Percentiles rank a stretch among this genome's conserved stretches.
Evolutionary conservation across 2,113 vertebrate species (phyloP).

Genomic region (Protobothrops mucrosquamatus): DNA sequence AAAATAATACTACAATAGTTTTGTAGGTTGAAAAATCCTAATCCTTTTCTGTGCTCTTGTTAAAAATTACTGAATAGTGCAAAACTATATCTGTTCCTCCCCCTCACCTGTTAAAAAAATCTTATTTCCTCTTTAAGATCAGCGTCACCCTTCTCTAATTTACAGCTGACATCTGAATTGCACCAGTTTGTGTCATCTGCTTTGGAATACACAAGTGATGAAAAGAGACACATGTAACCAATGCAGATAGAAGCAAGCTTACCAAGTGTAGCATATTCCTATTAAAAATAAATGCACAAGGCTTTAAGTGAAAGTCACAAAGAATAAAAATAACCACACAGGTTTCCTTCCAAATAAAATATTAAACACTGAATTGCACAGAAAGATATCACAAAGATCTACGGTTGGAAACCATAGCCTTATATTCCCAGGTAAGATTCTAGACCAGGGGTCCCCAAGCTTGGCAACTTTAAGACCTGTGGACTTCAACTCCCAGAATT

Average conservation of each 20-base stretch:
- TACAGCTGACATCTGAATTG: background rate
- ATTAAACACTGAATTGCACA: slow-evolving; percentile 60
- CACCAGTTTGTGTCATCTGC: background rate
- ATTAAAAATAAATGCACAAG: slow-evolving; percentile 62
- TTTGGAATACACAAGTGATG: background rate
- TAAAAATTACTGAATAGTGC: slow-evolving; percentile 9
- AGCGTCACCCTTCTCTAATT: slow-evolving; percentile 23
- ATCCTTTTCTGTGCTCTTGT: background rate
- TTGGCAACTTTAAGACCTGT: no score
- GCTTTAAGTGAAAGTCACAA: slow-evolving; percentile 52
- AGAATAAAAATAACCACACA: slow-evolving; percentile 42
- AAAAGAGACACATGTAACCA: background rate
- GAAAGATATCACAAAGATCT: slow-evolving; percentile 51
- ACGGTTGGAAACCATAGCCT: slow-evolving; percentile 45
- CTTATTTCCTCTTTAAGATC: background rate
- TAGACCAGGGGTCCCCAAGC: no score
- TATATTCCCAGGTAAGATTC: background rate
- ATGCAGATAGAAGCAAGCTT: slow-evolving; percentile 21
- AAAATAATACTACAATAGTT: background rate
- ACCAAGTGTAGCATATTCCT: slow-evolving; percentile 34
- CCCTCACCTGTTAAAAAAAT: background rate
- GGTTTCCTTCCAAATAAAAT: slow-evolving; percentile 69
- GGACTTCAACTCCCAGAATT: no score
- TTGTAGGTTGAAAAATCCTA: background rate
- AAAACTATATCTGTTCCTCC: background rate